Evolutionary conservation across 2,113 vertebrate genomes (phyloP).

Genomic region (Epinephelus fuscoguttatus): DNA sequence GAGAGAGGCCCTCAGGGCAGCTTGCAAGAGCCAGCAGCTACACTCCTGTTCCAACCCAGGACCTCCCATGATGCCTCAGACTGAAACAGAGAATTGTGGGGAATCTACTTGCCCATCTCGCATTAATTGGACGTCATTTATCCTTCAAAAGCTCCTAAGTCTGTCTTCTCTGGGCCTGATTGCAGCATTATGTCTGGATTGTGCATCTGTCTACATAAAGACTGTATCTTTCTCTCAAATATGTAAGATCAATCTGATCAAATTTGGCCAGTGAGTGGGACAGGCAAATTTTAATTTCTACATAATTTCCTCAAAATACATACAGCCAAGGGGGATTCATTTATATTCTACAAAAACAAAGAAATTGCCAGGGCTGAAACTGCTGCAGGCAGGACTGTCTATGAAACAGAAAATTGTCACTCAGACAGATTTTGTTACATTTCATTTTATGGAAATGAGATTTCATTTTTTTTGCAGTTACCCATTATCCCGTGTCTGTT

Average conservation of each 20-base stretch:
- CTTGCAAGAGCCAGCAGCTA: conserved; percentile 57
- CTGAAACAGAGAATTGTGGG: conserved; percentile 45
- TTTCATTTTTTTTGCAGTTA: conserved; percentile 38
- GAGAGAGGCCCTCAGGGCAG: conserved; percentile 60
- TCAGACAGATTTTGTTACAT: conserved; percentile 53
- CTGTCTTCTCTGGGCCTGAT: conserved; percentile 39
- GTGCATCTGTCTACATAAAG: background rate
- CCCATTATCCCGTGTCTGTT: conserved; percentile 44
- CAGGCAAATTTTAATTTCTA: conserved; percentile 33
- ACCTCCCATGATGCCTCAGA: conserved; percentile 70
- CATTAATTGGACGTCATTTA: conserved; percentile 70
- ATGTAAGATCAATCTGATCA: conserved; percentile 17
- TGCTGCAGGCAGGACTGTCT: conserved; percentile 38
- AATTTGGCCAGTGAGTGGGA: conserved; percentile 19
- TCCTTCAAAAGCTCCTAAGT: conserved; percentile 54
- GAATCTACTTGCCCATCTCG: conserved; percentile 45
- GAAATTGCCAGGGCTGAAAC: conserved; percentile 32
- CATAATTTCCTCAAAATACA: conserved; percentile 30
- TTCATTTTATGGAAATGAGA: conserved; percentile 70
- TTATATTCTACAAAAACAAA: conserved; percentile 36
- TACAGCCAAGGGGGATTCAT: conserved; percentile 30
- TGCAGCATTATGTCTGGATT: conserved; percentile 23
- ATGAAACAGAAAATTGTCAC: conserved; percentile 48
- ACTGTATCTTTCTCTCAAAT: conserved; percentile 3
- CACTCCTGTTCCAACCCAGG: conserved; percentile 27